Base-by-base conservation (phyloP, 2,888 invertebrate species). In the Stramonita haemastoma region DNA sequence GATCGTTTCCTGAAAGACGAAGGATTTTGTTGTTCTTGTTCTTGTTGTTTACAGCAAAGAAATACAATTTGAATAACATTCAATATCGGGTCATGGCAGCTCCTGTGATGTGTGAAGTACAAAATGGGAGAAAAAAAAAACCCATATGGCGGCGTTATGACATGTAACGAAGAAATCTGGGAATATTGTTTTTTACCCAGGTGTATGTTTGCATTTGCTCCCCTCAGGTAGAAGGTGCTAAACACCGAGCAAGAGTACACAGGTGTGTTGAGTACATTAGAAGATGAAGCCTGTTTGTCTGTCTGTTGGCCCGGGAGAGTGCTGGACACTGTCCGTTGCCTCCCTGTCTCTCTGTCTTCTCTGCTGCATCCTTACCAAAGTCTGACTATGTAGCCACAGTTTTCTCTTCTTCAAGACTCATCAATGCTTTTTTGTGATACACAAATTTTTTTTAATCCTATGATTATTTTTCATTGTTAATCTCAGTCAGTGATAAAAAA, bases 221-320 rank as follows among this genome's bases (percentile, higher is more conserved):
- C 56, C 34, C 22, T 56, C 86, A 77, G n/a, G n/a, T 57, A 57
- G 22, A 85, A 29, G 6, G 32, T 56, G 86, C 73, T 73, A 19
- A 57, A 86, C 77, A 19, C 56, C 57, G 83, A 70, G 70, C 56
- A 66, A 22, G 4, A 22, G 22, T 79, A 22, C 81, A 46, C 66
- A 56, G 79, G 77, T 36, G 85, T 46, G 15, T 85, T 34, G 79
- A 19, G 60, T 22, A 70, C 46, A 29, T 73, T 13, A 2, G 26
- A 22, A 11, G 70, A 36, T 34, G 87, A 83, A 79, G 87, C 26
- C 60, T 79, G 73, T 91, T 91, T 89, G 88, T 90, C 90, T 90
- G 91, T 93, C 93, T 93, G 93, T 93, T 93, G 93, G 92, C 93
- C 93, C 91, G 92, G 92, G 91, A 91, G 89, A 90, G 90, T 91